Percentiles rank a stretch among this genome's conserved stretches.
Evolutionary conservation across 2,888 invertebrate species (phyloP).

Genomic region (Clunio marinus): DNA sequence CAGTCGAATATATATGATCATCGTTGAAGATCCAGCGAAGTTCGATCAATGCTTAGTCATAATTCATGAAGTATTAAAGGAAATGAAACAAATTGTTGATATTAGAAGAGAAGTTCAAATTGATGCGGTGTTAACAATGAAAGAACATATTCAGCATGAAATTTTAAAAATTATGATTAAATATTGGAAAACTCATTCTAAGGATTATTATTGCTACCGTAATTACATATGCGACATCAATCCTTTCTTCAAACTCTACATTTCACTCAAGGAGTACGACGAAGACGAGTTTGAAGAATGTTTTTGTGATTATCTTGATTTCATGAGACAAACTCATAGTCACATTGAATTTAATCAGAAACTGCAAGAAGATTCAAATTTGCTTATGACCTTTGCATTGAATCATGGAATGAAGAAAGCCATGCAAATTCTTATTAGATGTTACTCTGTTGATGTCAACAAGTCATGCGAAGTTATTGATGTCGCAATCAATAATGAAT

Average conservation of each 20-base stretch:
- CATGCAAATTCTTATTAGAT: slow-evolving; percentile 24
- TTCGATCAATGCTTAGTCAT: not conserved
- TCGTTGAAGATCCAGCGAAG: not conserved
- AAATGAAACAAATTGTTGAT: slow-evolving; percentile 29
- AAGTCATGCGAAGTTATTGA: not conserved
- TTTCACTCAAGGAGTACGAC: slow-evolving; percentile 21
- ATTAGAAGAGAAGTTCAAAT: slow-evolving; percentile 3
- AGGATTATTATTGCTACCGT: slow-evolving; percentile 21
- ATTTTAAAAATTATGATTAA: not conserved
- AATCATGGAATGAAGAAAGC: slow-evolving; percentile 23
- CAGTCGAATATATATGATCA: slow-evolving; percentile 12
- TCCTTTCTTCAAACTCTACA: slow-evolving; percentile 22
- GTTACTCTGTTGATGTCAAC: slow-evolving; percentile 5
- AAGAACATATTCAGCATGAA: not conserved
- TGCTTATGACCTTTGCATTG: not conserved
- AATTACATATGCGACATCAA: slow-evolving; percentile 12
- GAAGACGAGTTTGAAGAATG: slow-evolving; percentile 31
- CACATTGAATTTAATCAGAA: not conserved
- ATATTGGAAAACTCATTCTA: slow-evolving; percentile 28
- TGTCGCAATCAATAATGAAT: slow-evolving; percentile 4
- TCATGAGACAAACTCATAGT: not conserved
- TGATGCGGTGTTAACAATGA: slow-evolving; percentile 7
- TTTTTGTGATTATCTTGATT: slow-evolving; percentile 24
- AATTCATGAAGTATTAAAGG: slow-evolving; percentile 12
- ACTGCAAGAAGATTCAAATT: slow-evolving; percentile 13